phyloP scores from a whole-genome alignment of 2,888 invertebrate species.

The Volucella bombylans region DNA sequence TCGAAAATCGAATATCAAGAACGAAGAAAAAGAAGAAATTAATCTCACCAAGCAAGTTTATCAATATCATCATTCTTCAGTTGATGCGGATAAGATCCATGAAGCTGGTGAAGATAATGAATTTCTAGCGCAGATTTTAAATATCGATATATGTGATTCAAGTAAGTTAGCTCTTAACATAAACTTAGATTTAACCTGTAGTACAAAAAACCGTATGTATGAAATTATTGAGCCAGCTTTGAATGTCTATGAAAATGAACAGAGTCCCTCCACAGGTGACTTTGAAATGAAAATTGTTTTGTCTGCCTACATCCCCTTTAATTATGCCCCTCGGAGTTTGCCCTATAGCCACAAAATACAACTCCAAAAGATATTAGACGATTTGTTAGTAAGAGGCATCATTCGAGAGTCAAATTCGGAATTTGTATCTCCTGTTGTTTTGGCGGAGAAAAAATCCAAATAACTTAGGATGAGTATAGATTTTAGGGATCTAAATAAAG shows the following conservation, averaged over 20 bases:
- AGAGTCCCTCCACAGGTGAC: background rate
- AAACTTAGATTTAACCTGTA: background rate
- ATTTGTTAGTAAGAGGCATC: no score
- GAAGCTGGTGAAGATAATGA: no score
- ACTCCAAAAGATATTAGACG: no score
- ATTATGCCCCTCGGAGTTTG: constrained; percentile 20
- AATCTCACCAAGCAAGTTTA: background rate
- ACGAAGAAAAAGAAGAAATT: background rate
- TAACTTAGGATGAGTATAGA: no score
- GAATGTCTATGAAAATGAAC: background rate
- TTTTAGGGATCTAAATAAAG: no score
- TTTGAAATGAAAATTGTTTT: constrained; percentile 24
- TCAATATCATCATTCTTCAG: no score
- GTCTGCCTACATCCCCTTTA: constrained; percentile 4
- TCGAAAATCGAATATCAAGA: background rate
- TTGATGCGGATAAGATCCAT: no score
- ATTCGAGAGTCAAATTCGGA: no score
- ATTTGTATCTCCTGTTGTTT: no score
- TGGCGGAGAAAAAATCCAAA: no score
- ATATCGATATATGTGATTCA: no score
- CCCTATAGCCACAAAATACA: background rate
- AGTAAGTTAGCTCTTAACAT: background rate
- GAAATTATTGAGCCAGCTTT: background rate
- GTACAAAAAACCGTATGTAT: background rate
- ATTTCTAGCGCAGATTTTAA: no score